phyloP scores from a whole-genome alignment of 2,888 invertebrate species.

The Pyrrhosoma nymphula region DNA sequence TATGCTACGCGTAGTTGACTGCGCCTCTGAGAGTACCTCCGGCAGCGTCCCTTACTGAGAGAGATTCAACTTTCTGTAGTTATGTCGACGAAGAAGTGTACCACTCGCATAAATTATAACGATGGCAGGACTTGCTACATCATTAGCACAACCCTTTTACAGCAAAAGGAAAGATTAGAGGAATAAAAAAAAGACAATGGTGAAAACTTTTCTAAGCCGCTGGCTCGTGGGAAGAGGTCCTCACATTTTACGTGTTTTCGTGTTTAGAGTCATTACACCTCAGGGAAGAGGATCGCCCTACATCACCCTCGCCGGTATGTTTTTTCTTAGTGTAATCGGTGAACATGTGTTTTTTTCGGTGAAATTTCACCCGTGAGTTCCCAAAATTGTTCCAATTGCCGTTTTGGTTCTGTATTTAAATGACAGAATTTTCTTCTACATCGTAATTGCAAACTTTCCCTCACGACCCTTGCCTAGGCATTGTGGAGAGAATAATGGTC shows the following conservation, averaged over 20 bases:
- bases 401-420: neutral
- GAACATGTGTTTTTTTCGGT: neutral
- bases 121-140: no score
- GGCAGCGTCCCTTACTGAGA: no score
- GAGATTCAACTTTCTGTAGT: no score
- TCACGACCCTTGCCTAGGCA: neutral
- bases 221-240: no score
- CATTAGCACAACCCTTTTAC: no score
- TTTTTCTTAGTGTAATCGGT: neutral
- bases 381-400: neutral
- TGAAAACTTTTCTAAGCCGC: neutral
- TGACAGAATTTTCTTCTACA: neutral
- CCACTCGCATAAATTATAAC: no score
- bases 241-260: neutral
- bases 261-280: neutral
- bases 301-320: no score
- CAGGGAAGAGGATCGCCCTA: neutral
- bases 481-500: neutral
- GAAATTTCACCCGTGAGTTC: neutral
- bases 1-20: no score
- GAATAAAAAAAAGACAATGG: neutral
- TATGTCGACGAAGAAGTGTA: no score
- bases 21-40: no score
- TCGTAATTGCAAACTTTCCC: neutral
- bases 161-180: no score